Evolutionary conservation across 2,797 vertebrate species (phyloP), one percentile per base, ranked within the genome.

Genomic region (Mareca strepera): DNA sequence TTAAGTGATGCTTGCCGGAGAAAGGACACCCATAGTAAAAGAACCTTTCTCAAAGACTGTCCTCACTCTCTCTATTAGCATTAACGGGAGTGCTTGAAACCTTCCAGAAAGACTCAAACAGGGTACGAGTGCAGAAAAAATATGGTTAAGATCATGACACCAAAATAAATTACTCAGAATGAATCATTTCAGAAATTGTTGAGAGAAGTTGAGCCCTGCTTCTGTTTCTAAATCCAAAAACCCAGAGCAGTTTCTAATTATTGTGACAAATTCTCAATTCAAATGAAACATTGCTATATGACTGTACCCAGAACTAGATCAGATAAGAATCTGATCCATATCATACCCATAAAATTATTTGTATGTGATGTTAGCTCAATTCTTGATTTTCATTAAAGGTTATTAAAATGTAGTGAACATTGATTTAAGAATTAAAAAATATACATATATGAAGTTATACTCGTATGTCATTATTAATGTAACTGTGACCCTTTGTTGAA

Each of bases 391-490:
- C 26, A 70, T 88, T 82, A 81, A 79, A 70, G 9, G 17, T 72
- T 84, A 92, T 81, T 83, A 53, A 85, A 92, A 84, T 56, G 10
- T 31, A 87, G 46, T 68, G 78, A 91, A 82, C 17, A 48, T 17
- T 48, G 59, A 86, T 77, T 91, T 79, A 80, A 46, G 4, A 59
- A 56, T 83, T 88, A 46, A 50, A 92, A 93, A 86, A 88, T 88
- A 91, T 16, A 41, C 6, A 41, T 41, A 41, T 41, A 41, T 41
- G 83, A 58, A 92, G 41, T 93, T 91, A 67, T 33, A 67, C n/a
- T 63, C 63, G 64, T 43, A 28, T n/a, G 68, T 48, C 75, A 74
- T 66, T 52, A 83, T 83, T 93, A 90, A 83, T 94, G 90, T 90
- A 91, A 77, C 39, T 25, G 17, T 66, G 58, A 92, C 66, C 58